Evolutionary conservation across 53 echinoderm and acorn worm species (phyloP).

Genomic region (Temnopleurus reevesii): DNA sequence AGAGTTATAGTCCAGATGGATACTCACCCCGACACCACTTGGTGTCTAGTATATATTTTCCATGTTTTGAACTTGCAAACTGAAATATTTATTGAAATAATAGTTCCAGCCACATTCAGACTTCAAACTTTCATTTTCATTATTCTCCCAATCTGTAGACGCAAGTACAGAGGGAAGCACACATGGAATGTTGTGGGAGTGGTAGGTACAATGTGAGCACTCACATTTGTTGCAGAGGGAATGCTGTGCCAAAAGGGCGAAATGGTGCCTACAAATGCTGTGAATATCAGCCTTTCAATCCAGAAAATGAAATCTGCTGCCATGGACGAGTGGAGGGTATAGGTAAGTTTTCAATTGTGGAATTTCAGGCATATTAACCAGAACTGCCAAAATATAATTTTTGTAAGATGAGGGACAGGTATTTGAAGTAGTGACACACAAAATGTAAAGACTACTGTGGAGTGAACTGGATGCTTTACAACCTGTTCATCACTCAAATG

Average conservation of each 20-base stretch:
- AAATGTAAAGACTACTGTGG: too few relatives aligned
- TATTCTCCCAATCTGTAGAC: neutral
- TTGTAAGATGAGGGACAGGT: too few relatives aligned
- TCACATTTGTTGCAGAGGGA: neutral
- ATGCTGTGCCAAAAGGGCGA: neutral
- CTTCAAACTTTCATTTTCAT: neutral
- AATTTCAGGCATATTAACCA: neutral
- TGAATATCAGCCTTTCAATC: neutral
- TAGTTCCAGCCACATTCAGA: too few relatives aligned
- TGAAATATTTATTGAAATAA: too few relatives aligned
- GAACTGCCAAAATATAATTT: neutral
- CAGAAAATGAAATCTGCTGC: slow-evolving; percentile 45
- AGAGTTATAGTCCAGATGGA: too few relatives aligned
- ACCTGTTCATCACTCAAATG: too few relatives aligned
- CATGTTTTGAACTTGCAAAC: too few relatives aligned
- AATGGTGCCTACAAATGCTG: slow-evolving; percentile 9
- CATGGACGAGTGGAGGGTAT: neutral
- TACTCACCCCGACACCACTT: too few relatives aligned
- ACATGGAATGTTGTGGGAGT: slow-evolving; percentile 19
- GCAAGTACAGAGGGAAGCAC: neutral
- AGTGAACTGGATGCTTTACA: too few relatives aligned
- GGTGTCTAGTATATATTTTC: too few relatives aligned
- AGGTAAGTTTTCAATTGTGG: neutral
- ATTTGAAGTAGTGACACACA: too few relatives aligned
- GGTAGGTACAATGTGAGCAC: slow-evolving; percentile 30